Base-by-base conservation (phyloP, 2,113 vertebrate species). In the Cyanocitta stelleri region DNA sequence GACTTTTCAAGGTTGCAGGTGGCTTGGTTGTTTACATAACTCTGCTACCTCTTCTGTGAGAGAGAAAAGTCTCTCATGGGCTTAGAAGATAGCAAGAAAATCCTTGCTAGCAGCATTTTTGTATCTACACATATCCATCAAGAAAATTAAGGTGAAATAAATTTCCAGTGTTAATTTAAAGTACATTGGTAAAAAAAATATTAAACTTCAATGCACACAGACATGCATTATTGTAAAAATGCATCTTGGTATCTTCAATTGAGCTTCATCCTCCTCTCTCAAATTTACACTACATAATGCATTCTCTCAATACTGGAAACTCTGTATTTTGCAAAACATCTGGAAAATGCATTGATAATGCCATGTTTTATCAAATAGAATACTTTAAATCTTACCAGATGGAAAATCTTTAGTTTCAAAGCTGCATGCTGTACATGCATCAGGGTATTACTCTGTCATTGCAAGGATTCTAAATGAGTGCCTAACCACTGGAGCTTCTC, bases 321-420 rank as follows among this genome's bases (percentile, higher is more conserved):
- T 23, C 7, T 82, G 12, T 77, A 22, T 29, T 92, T 84, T 74
- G 48, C 52, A 73, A 84, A 89, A 66, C 19, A 69, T 64, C 39
- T 74, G 61, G 61, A 67, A 94, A 91, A 81, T 46, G 7, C 52
- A 16, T 77, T 85, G 48, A 52, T 29, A 85, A 78, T 59, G 24
- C 16, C 56, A 55, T 67, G 49, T 68, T 83, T 94, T 62, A 85
- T 72, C 30, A 74, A 56, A 64, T 10, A 17, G 11, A 80, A 49
- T 72, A 71, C 9, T 79, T 87, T n/a, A 51, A 43, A 56, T 52
- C 41, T 78, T 72, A 79, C 52, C 52, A 87, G 78, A 59, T 51
- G 12, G 52, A 82, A 83, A 86, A 76, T 59, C 33, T 51, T 83
- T 61, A 33, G 10, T 74, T 92, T 95, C 72, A 87, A 89, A 87